Percentiles rank a stretch among this genome's conserved stretches.
These are phyloP conservation scores for Coryphaenoides rupestris DNA, from an alignment of 2,113 vertebrate genomes.

Conservation along the genomic window DNA sequence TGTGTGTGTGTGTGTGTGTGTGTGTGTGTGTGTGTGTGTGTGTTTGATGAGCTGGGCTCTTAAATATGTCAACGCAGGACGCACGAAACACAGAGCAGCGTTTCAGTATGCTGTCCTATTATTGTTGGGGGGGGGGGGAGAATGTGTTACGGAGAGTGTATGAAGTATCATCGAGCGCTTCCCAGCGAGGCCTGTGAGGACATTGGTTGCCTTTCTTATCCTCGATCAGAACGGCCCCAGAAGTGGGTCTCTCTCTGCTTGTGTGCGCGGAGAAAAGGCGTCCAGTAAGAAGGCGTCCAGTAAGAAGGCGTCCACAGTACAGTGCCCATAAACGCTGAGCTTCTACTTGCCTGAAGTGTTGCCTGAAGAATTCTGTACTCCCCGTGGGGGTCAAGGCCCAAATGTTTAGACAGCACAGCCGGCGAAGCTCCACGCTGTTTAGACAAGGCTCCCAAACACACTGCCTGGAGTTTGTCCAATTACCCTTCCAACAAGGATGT, in stretches of 20 bases:
- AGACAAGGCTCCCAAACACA: slow-evolving; percentile 74
- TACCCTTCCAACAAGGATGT: slow-evolving; percentile 53
- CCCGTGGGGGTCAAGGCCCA: slow-evolving; percentile 62
- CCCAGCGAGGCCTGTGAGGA: too few relatives aligned
- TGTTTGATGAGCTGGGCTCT: slow-evolving; percentile 30
- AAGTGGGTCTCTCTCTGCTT: too few relatives aligned
- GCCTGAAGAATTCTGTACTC: slow-evolving; percentile 60
- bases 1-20: slow-evolving; percentile 9
- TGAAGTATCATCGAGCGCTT: too few relatives aligned
- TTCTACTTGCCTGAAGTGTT: slow-evolving; percentile 54
- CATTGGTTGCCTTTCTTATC: too few relatives aligned
- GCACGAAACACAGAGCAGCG: not conserved
- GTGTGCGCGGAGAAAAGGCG: too few relatives aligned
- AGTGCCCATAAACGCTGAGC: not conserved
- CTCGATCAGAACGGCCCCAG: too few relatives aligned
- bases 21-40: too few relatives aligned
- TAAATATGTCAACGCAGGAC: slow-evolving; percentile 36
- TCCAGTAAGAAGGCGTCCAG: too few relatives aligned
- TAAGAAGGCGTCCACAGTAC: too few relatives aligned
- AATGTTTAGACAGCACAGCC: slow-evolving; percentile 75
- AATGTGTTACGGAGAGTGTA: too few relatives aligned
- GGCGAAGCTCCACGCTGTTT: slow-evolving; percentile 69
- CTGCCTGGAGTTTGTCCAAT: slow-evolving; percentile 61
- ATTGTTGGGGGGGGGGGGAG: not conserved
- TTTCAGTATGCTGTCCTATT: slow-evolving; percentile 22